These are phyloP conservation scores for Drusus annulatus DNA, from an alignment of 1,140 invertebrate species.

Conservation along the genomic window DNA sequence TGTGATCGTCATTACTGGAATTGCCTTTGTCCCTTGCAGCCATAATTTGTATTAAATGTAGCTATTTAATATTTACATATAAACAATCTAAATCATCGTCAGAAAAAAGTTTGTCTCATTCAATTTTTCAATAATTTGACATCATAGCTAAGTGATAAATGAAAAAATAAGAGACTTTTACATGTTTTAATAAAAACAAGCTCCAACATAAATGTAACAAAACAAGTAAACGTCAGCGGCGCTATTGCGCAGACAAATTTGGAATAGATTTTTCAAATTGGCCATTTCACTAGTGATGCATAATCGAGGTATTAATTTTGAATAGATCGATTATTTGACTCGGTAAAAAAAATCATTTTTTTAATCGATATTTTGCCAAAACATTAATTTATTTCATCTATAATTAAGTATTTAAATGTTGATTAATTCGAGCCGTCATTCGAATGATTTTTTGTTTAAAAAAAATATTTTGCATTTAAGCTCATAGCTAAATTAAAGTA, in stretches of 20 bases:
- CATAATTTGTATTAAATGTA: constrained; percentile 29
- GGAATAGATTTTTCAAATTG: too few relatives aligned
- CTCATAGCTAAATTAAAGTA: too few relatives aligned
- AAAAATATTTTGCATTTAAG: too few relatives aligned
- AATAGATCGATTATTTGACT: too few relatives aligned
- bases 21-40: constrained; percentile 66
- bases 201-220: constrained; percentile 33
- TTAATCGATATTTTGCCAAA: too few relatives aligned
- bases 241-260: neutral
- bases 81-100: neutral
- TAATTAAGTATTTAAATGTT: too few relatives aligned
- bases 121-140: neutral
- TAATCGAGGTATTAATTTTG: too few relatives aligned
- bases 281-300: too few relatives aligned
- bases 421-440: too few relatives aligned
- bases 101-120: neutral
- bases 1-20: constrained; percentile 70
- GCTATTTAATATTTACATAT: constrained; percentile 5
- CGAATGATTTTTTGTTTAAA: too few relatives aligned
- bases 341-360: too few relatives aligned
- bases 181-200: constrained; percentile 44
- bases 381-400: too few relatives aligned
- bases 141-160: neutral
- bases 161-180: constrained; percentile 10
- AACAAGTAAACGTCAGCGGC: constrained; percentile 50